phyloP scores from a whole-genome alignment of 2,888 invertebrate genomes.

The Latrodectus hesperus region DNA sequence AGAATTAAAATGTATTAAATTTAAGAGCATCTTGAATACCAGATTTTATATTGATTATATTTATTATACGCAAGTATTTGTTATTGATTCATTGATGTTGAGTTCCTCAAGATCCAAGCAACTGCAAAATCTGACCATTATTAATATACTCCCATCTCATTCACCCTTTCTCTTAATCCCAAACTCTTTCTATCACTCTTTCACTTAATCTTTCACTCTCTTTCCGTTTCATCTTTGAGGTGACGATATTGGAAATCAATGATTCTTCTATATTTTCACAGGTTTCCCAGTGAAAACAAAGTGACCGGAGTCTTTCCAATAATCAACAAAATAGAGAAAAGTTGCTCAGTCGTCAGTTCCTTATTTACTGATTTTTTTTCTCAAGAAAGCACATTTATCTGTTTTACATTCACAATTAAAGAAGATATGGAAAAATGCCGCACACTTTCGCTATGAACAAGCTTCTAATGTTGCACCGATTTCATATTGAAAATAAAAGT shows the following conservation, averaged over 20 bases:
- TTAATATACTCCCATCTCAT: background rate
- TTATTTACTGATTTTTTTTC: background rate
- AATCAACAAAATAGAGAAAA: conserved; percentile 41
- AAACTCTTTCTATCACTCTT: conserved; percentile 45
- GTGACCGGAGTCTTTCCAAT: conserved; percentile 65
- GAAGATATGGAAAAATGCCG: too few species aligned
- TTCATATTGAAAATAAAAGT: too few species aligned
- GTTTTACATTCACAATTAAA: too few species aligned
- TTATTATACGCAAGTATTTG: too few species aligned
- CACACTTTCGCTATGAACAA: too few species aligned
- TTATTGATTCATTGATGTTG: too few species aligned
- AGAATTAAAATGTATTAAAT: too few species aligned
- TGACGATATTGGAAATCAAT: conserved; percentile 68
- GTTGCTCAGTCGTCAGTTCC: background rate
- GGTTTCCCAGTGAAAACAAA: conserved; percentile 62
- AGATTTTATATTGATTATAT: too few species aligned
- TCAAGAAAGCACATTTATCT: background rate
- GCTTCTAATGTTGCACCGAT: too few species aligned
- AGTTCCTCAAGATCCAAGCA: too few species aligned
- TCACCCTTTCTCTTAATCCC: conserved; percentile 20
- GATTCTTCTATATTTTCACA: conserved; percentile 65
- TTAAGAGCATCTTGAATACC: too few species aligned
- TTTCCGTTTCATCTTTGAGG: conserved; percentile 66
- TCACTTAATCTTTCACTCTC: conserved; percentile 62
- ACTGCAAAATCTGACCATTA: background rate